Percentiles rank a stretch among this genome's conserved stretches.
Conservation (phyloP, 2,888 invertebrate genomes). For the Scrobipalpa atriplicella region DNA sequence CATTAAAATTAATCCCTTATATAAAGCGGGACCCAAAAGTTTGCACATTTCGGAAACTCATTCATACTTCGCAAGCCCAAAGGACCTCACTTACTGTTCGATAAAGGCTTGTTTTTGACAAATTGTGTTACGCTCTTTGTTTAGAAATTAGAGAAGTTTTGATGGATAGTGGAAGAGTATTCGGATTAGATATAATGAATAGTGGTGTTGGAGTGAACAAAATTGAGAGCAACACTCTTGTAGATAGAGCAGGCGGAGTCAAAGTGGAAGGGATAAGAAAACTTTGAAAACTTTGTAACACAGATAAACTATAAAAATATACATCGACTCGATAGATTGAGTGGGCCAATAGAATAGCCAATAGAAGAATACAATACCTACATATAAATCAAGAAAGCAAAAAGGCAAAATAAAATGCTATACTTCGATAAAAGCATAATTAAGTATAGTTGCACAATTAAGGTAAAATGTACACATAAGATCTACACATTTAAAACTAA, state of each 20-base stretch:
- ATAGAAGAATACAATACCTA: too few relatives aligned
- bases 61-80: slow-evolving; percentile 39
- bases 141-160: slow-evolving; percentile 18
- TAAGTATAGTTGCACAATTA: too few relatives aligned
- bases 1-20: slow-evolving; percentile 38
- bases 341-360: too few relatives aligned
- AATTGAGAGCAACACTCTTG: neutral
- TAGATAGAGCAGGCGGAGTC: neutral
- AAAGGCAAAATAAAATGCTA: too few relatives aligned
- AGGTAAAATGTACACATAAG: too few relatives aligned
- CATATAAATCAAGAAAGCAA: too few relatives aligned
- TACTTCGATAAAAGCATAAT: too few relatives aligned
- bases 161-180: slow-evolving; percentile 13
- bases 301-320: too few relatives aligned
- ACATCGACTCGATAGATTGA: too few relatives aligned
- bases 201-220: neutral
- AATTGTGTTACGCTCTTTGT: slow-evolving; percentile 16
- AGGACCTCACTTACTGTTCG: slow-evolving; percentile 27
- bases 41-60: slow-evolving; percentile 59
- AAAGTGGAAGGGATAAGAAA: neutral
- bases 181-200: neutral
- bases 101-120: slow-evolving; percentile 29
- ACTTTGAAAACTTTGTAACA: too few relatives aligned
- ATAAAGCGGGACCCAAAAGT: slow-evolving; percentile 59
- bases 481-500: too few relatives aligned